Evolutionary conservation across 2,113 vertebrate genomes (phyloP), one percentile per base, ranked within the genome.

Genomic region (Hiodon alosoides): DNA sequence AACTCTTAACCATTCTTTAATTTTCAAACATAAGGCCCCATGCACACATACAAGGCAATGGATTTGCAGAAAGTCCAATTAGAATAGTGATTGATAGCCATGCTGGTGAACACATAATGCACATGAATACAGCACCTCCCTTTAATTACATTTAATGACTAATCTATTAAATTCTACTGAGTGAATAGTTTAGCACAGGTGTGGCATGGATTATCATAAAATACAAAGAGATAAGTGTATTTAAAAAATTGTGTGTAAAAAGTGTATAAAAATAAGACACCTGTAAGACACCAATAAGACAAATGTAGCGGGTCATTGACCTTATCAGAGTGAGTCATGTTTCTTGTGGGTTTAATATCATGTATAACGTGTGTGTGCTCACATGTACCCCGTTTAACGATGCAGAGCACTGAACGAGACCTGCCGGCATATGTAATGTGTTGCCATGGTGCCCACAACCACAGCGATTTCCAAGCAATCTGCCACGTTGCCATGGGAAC

Each of bases 361-460:
- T 46, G 9, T 68, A 57, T 50, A 57, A 31, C 53, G 69, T 55
- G 71, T 47, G 9, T 4, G 31, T 59, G 16, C 52, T 9, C 5
- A 53, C 47, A 65, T 73, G 46, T 76, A 67, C 59, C 59, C 58
- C 77, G 73, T 77, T 13, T 82, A 72, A 80, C 83, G 80, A 81
- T 68, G 55, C 66, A 60, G 77, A 81, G 74, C 71, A 79, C 79
- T 68, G 76, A 10, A 77, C 79, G 79, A 64, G 67, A 82, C 83
- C 83, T 83, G 79, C 82, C 82, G 88, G 84, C 85, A 87, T 90
- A 86, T 85, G 86, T 77, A 82, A 79, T 83, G 81, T 79, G 87
- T 90, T 89, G 86, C 88, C 83, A 89, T 89, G 87, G 89, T 79
- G 81, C 67, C 88, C 86, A 90, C 89, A 86, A 90, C 82, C 81